phyloP scores from a whole-genome alignment of 2,113 vertebrate species.

The Cyprinodon tularosa region DNA sequence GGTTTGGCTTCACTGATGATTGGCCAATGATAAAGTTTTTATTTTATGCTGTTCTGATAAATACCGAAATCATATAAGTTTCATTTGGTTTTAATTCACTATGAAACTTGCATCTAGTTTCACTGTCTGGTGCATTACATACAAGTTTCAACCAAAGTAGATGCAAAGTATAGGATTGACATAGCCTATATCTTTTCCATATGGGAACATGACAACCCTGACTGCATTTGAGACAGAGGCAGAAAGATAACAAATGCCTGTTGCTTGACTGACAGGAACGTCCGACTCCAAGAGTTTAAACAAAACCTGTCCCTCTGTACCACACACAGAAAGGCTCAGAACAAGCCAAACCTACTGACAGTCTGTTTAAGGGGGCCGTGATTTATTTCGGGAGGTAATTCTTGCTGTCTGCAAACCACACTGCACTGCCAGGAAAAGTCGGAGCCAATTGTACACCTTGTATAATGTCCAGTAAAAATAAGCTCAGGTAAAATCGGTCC shows the following conservation, averaged over 20 bases:
- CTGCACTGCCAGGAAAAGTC: conserved; percentile 14
- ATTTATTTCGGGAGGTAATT: conserved; percentile 25
- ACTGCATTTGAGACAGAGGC: background rate
- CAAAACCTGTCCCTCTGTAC: background rate
- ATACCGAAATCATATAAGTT: no score
- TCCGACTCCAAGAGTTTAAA: background rate
- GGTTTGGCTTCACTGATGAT: no score
- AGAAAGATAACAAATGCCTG: background rate
- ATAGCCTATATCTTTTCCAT: no score
- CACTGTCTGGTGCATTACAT: no score
- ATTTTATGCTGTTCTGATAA: no score
- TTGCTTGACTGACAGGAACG: background rate
- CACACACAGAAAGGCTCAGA: background rate
- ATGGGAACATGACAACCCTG: background rate
- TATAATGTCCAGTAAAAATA: conserved; percentile 37
- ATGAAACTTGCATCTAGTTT: no score
- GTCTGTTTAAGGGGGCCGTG: conserved; percentile 1
- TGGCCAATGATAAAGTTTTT: no score
- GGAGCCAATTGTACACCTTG: conserved; percentile 8
- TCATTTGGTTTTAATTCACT: no score
- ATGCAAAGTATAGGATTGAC: no score
- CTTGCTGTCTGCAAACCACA: conserved; percentile 3
- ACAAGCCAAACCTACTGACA: background rate
- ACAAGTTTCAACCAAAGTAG: no score
- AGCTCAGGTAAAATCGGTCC: conserved; percentile 18